Evolutionary conservation across 2,797 vertebrate genomes (phyloP).

Genomic region (Mormyrus proboscirostris): DNA sequence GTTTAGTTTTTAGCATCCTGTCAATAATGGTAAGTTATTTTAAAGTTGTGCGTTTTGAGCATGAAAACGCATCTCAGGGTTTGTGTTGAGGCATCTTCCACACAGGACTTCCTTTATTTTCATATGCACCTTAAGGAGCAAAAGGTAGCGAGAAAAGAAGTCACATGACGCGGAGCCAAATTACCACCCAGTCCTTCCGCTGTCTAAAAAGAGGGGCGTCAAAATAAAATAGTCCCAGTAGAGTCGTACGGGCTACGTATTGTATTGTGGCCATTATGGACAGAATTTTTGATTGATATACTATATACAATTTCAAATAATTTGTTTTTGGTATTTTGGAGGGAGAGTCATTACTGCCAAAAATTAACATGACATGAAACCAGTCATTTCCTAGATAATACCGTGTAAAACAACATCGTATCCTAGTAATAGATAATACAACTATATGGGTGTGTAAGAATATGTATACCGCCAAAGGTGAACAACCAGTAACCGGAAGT

Average conservation of each 20-base stretch:
- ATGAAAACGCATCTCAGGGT: not conserved
- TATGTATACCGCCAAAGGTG: not conserved
- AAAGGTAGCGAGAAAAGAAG: not conserved
- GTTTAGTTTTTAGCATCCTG: not conserved
- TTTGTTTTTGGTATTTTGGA: not conserved
- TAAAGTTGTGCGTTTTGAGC: not conserved
- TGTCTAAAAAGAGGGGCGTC: conserved; percentile 29
- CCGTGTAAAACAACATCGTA: not conserved
- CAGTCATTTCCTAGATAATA: not conserved
- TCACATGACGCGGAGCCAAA: not conserved
- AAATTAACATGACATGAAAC: not conserved
- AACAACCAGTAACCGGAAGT: not conserved
- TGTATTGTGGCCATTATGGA: not conserved
- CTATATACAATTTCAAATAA: not conserved
- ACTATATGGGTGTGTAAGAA: not conserved
- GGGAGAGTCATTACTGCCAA: not conserved
- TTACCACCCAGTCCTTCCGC: conserved; percentile 9
- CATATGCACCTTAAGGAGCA: not conserved
- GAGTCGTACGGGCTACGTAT: not conserved
- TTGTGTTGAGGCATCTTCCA: not conserved
- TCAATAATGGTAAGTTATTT: not conserved
- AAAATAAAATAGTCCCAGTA: conserved; percentile 55
- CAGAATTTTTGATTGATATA: not conserved
- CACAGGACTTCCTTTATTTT: not conserved
- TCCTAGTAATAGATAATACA: not conserved